Percentiles rank a stretch among this genome's conserved stretches.
Evolutionary conservation across 2,888 invertebrate species (phyloP).

Genomic region (Ichneumoninae sp.): DNA sequence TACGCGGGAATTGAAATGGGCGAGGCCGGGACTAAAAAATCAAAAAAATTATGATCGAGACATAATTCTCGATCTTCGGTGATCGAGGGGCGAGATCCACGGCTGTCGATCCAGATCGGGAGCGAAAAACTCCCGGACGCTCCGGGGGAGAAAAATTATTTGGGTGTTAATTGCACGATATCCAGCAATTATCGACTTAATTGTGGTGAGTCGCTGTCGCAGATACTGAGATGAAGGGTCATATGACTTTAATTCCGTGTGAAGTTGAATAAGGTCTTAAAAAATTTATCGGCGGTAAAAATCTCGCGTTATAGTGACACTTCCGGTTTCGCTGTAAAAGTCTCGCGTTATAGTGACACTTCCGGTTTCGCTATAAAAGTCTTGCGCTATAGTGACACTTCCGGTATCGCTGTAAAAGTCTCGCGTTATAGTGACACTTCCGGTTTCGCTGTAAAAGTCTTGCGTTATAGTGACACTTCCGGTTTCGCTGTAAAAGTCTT

Average conservation of each 20-base stretch:
- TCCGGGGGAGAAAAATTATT: slow-evolving; percentile 37
- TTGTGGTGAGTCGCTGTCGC: slow-evolving; percentile 8
- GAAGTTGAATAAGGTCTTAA: not conserved
- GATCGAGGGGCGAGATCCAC: slow-evolving; percentile 49
- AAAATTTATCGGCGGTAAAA: slow-evolving; percentile 29
- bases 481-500: no score
- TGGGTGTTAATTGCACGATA: slow-evolving; percentile 49
- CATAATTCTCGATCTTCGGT: slow-evolving; percentile 43
- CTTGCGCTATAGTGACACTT: no score
- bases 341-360: no score
- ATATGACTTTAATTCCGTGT: not conserved
- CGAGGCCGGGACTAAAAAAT: slow-evolving; percentile 59
- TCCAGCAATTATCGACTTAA: not conserved
- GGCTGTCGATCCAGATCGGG: slow-evolving; percentile 2
- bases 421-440: no score
- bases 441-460: not conserved
- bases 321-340: no score
- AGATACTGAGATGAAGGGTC: not conserved
- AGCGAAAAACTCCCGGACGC: slow-evolving; percentile 50
- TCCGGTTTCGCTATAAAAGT: no score
- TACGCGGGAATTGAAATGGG: slow-evolving; percentile 67
- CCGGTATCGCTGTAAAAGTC: no score
- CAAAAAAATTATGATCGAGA: not conserved
- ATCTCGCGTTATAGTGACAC: not conserved
- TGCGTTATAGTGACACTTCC: not conserved